Conservation (phyloP, 2,797 vertebrate genomes). For the Pseudopleuronectes americanus region DNA sequence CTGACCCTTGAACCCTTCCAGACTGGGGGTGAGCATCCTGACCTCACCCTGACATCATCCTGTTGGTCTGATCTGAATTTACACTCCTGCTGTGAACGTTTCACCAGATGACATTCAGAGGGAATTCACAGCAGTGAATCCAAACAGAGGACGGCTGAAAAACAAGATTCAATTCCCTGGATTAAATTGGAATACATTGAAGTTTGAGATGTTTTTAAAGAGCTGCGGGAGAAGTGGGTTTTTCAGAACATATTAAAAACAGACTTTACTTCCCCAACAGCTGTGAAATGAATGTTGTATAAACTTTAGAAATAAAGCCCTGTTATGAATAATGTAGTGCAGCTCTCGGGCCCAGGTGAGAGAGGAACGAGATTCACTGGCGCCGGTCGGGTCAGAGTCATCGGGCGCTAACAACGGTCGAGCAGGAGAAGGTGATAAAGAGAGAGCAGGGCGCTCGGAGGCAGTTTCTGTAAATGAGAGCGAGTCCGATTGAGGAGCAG, state of each 20-base stretch:
- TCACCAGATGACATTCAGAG: not conserved
- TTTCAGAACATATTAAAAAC: not conserved
- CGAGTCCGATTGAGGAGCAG: slow-evolving; percentile 3
- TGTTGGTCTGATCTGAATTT: slow-evolving; percentile 19
- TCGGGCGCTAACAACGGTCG: slow-evolving; percentile 5
- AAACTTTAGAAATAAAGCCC: slow-evolving; percentile 1
- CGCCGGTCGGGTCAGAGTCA: slow-evolving; percentile 20
- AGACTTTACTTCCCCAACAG: too few relatives aligned
- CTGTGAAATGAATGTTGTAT: not conserved
- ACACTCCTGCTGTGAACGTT: slow-evolving; percentile 6
- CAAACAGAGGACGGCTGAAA: too few relatives aligned
- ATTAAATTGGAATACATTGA: too few relatives aligned
- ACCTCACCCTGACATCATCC: slow-evolving; percentile 31
- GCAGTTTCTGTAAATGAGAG: slow-evolving; percentile 18
- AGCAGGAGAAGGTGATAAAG: slow-evolving; percentile 32
- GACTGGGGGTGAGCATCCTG: slow-evolving; percentile 11
- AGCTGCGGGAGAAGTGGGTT: not conserved
- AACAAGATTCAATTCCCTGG: too few relatives aligned
- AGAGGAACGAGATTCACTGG: not conserved
- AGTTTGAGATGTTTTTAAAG: too few relatives aligned
- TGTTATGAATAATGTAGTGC: not conserved
- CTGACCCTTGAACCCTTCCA: slow-evolving; percentile 21
- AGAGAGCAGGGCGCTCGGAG: slow-evolving; percentile 18
- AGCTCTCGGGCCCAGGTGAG: not conserved
- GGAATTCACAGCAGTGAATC: too few relatives aligned